A percentile compares a stretch with the other conserved stretches of the same genome.
Evolutionary conservation across 2,113 vertebrate species (phyloP).

Genomic region (Myotis yumanensis): DNA sequence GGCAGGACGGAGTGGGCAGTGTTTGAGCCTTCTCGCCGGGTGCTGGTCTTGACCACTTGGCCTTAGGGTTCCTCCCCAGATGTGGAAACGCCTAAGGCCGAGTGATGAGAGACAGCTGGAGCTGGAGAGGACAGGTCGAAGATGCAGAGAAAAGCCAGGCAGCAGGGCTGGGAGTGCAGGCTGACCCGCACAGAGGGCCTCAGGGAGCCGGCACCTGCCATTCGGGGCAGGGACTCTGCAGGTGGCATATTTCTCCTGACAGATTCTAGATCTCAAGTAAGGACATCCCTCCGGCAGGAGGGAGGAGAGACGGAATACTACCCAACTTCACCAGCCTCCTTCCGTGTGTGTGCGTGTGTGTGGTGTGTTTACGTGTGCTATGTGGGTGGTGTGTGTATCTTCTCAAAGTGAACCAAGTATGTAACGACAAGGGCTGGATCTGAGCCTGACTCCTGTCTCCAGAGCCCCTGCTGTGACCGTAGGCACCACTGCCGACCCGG

Average conservation of each 20-base stretch:
- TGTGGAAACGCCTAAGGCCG: neutral
- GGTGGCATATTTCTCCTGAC: neutral
- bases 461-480: neutral
- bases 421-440: neutral
- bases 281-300: neutral
- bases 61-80: neutral
- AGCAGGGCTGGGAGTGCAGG: neutral
- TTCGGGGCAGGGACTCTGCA: neutral
- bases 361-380: neutral
- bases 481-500: neutral
- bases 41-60: neutral
- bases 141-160: neutral
- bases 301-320: neutral
- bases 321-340: accelerated
- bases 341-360: neutral
- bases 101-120: neutral
- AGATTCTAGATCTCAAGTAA: neutral
- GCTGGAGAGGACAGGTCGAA: neutral
- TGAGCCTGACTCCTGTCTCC: neutral
- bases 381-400: neutral
- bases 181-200: neutral
- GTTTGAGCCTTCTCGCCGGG: neutral
- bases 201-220: neutral
- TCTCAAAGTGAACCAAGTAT: neutral
- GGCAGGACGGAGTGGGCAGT: neutral